Conservation (phyloP, 2,797 vertebrate species). For the Salarias fasciatus region DNA sequence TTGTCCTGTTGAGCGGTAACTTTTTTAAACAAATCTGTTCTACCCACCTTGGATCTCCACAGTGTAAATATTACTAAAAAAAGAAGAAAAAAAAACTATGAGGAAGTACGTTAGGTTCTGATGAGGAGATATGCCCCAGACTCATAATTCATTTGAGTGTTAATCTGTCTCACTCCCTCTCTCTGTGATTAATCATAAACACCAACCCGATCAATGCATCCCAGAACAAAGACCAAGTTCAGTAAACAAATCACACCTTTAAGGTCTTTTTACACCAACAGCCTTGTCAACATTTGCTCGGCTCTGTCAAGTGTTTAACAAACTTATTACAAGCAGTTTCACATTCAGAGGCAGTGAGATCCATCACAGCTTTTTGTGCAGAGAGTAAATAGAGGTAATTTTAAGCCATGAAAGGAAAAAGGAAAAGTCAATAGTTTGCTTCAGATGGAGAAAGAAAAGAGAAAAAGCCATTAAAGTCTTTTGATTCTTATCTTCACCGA, state of each 20-base stretch:
- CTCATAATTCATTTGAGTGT: conserved; percentile 14
- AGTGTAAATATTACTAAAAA: too few species aligned
- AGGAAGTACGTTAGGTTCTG: too few species aligned
- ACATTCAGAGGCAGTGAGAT: conserved; percentile 1
- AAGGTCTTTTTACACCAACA: background rate
- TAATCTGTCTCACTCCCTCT: conserved; percentile 10
- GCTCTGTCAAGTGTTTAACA: conserved; percentile 25
- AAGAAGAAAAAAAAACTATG: too few species aligned
- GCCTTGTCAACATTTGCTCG: background rate
- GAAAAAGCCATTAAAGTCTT: conserved; percentile 12
- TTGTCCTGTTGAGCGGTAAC: too few species aligned
- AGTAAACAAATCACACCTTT: conserved; percentile 26
- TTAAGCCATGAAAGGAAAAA: conserved; percentile 1
- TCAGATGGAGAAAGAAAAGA: background rate
- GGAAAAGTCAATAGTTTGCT: conserved; percentile 26
- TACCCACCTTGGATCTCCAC: too few species aligned
- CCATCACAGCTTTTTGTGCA: conserved; percentile 34
- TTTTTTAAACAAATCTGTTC: too few species aligned
- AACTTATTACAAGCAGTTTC: background rate
- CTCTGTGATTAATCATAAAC: conserved; percentile 50
- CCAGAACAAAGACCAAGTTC: conserved; percentile 13
- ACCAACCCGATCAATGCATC: conserved; percentile 17
- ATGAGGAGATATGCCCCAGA: conserved; percentile 5
- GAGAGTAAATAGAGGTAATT: conserved; percentile 31
- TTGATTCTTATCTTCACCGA: conserved; percentile 55